Evolutionary conservation across 2,797 vertebrate species (phyloP), one percentile per base, ranked within the genome.

Genomic region (Enoplosus armatus): DNA sequence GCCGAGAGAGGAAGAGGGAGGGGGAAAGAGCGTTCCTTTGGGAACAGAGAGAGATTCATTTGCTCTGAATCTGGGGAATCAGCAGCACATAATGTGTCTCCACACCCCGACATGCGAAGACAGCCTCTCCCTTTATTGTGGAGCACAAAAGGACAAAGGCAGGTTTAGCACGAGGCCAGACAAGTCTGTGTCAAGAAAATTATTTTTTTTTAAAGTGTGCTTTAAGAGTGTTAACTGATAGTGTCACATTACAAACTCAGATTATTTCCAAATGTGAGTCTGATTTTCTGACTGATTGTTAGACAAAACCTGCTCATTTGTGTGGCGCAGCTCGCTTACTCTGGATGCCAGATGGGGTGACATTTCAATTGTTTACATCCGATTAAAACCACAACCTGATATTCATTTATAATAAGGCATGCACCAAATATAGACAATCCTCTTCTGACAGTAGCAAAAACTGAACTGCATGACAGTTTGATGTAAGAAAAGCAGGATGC

Each of bases 101-200:
- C 47, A 69, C 60, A 79, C 59, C 75, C 75, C 50, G 47, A 85
- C 60, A 77, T 51, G 59, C 76, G 47, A 81, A 84, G 77, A 71
- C 73, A 75, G 90, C 86, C 90, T 81, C 90, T 90, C 86, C 89
- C 88, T 93, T 87, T 78, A 75, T 85, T 68, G 80, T 68, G 75
- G 41, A 75, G 72, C 80, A 86, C 88, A 86, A 89, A 86, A 59
- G 84, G 85, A 92, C 90, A 91, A 89, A 76, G 60, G 73, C 54
- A 55, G 63, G 43, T 77, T 81, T 58, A 48, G 71, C 59, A 79
- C 5, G 1, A 73, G 29, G 51, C 41, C 29, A 24, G 43, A 62
- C 55, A 33, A 58, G 47, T 72, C 26, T 33, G 39, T 4, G 4
- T 63, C 18, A 18, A 22, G 47, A 54, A 29, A 63, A 64, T 56